Percentiles rank a stretch among this genome's conserved stretches.
Evolutionary conservation across 2,113 vertebrate genomes (phyloP).

Genomic region (Calyptommatus sinebrachiatus): DNA sequence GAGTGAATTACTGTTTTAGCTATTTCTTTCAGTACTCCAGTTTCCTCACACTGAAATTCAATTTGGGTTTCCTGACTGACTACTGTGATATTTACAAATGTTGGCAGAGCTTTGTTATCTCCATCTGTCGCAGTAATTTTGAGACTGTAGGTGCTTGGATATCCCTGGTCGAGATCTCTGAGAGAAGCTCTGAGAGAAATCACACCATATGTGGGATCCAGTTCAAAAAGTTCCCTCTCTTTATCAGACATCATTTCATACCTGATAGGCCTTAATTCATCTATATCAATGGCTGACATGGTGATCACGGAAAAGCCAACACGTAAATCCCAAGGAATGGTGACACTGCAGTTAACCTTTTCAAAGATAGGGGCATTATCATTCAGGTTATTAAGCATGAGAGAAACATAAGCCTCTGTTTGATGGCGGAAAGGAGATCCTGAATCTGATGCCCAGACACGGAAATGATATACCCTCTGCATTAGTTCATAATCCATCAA

Average conservation of each 20-base stretch:
- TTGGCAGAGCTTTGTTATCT: constrained; percentile 78
- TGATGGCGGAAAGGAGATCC: constrained; percentile 88
- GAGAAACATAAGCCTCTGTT: constrained; percentile 82
- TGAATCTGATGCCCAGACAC: constrained; percentile 91
- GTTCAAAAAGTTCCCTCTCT: constrained; percentile 79
- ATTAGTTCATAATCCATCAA: constrained; percentile 92
- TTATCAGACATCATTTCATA: constrained; percentile 89
- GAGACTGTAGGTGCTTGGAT: constrained; percentile 72
- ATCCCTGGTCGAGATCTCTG: constrained; percentile 47
- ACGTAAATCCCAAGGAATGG: constrained; percentile 76
- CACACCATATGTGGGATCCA: constrained; percentile 81
- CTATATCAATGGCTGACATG: constrained; percentile 87
- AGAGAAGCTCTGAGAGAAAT: constrained; percentile 80
- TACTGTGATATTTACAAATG: constrained; percentile 81
- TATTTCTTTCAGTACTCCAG: constrained; percentile 81
- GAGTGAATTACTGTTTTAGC: constrained; percentile 87
- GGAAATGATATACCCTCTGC: constrained; percentile 86
- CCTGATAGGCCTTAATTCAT: constrained; percentile 88
- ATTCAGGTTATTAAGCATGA: constrained; percentile 89
- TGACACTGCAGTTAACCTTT: constrained; percentile 85
- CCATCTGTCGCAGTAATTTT: constrained; percentile 88
- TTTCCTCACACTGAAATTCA: constrained; percentile 83
- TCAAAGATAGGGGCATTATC: constrained; percentile 93
- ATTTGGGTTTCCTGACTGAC: constrained; percentile 67
- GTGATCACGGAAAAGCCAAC: constrained; percentile 74